A percentile compares a stretch with the other conserved stretches of the same genome.
phyloP scores from a whole-genome alignment of 2,888 invertebrate species.

The Heterodera filipjevi region DNA sequence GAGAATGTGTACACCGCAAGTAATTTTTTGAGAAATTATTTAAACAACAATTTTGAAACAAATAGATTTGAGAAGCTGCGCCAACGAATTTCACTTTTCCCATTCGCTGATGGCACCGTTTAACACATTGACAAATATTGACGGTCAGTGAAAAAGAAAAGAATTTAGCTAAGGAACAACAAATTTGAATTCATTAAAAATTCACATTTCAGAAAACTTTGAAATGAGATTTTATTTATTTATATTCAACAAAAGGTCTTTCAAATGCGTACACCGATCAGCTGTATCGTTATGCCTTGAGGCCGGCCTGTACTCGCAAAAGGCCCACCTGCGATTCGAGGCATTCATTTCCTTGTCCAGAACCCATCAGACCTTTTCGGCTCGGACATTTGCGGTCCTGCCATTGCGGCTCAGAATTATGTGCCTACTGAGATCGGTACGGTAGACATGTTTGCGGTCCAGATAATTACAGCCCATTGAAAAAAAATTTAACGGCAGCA shows the following conservation, averaged over 20 bases:
- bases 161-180: neutral
- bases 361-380: too few relatives aligned
- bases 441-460: too few relatives aligned
- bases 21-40: neutral
- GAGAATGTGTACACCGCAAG: neutral
- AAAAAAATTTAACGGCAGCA: too few relatives aligned
- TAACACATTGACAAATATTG: slow-evolving; percentile 55
- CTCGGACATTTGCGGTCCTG: too few relatives aligned
- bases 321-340: slow-evolving; percentile 60
- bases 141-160: slow-evolving; percentile 43
- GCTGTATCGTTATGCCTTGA: slow-evolving; percentile 63
- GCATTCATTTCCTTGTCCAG: neutral
- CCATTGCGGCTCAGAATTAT: neutral
- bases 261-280: slow-evolving; percentile 64
- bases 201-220: slow-evolving; percentile 43
- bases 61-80: slow-evolving; percentile 54
- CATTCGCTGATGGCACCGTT: slow-evolving; percentile 63
- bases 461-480: too few relatives aligned
- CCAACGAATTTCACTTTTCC: slow-evolving; percentile 62
- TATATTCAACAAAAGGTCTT: slow-evolving; percentile 43
- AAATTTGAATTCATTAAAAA: too few relatives aligned
- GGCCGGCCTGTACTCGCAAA: slow-evolving; percentile 56
- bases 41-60: neutral
- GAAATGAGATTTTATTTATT: slow-evolving; percentile 23
- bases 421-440: too few relatives aligned